Base-by-base conservation (phyloP, 2,113 vertebrate genomes). In the Nicator chloris region DNA sequence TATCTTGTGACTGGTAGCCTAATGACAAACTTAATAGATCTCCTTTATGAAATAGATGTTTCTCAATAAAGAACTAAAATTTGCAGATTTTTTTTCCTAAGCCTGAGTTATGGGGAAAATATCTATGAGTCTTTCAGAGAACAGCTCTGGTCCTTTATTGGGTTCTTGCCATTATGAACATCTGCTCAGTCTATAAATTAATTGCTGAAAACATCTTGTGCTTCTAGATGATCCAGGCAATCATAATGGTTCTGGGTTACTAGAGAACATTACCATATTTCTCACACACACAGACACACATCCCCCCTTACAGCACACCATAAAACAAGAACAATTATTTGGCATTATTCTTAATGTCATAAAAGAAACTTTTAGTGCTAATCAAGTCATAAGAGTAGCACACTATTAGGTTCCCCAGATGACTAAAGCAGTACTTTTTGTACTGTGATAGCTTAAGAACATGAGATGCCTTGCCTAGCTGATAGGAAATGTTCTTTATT, bases 181-280 rank as follows among this genome's bases (percentile, higher is more conserved):
- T 86, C 88, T 96, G 94, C 39, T 77, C 66, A 63, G 47, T 80
- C 79, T 82, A 93, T 77, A 88, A 96, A 96, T 92, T 95, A 94
- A 91, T 91, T 87, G 84, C 64, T 78, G 59, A 92, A 96, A 91
- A 92, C 71, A 81, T 86, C 71, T 90, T 86, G 79, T 88, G 64
- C 86, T 91, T 92, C 64, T 93, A 81, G 54, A 95, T 66, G 60
- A 95, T 90, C 85, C 90, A 92, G 28, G 22, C 51, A 78, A 78
- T 40, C 79, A 47, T 54, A 95, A 44, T 56, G 86, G 50, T 63
- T 90, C 51, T 83, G 85, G 75, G 60, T 80, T 95, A 91, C 87
- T 82, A 84, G 37, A 92, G 73, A 93, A 93, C 60, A 77, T 59
- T 69, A 82, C 35, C 26, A 57, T 82, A 86, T 93, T 77, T 80